Evolutionary conservation across 2,888 invertebrate species (phyloP).

Genomic region (Habroteleia sp.): DNA sequence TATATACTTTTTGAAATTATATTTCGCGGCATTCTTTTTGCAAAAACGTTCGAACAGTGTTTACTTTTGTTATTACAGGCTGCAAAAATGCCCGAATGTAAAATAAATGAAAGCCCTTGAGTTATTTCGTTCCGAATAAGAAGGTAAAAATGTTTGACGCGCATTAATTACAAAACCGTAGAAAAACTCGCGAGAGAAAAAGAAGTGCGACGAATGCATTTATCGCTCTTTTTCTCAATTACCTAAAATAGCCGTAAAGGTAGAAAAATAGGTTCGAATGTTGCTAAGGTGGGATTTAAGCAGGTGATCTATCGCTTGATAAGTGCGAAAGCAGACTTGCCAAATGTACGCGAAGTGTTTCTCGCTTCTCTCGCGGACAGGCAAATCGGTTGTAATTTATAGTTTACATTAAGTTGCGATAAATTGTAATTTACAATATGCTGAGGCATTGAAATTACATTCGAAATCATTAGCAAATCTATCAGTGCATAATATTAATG

Average conservation of each 20-base stretch:
- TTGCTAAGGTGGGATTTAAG: slow-evolving; percentile 45
- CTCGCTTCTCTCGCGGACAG: background rate
- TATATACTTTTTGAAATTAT: no score
- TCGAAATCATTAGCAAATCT: no score
- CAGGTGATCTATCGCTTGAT: slow-evolving; percentile 50
- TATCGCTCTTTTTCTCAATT: slow-evolving; percentile 41
- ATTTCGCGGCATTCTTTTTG: no score
- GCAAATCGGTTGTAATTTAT: background rate
- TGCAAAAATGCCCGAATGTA: slow-evolving; percentile 23
- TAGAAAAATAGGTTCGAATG: slow-evolving; percentile 46
- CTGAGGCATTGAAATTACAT: no score
- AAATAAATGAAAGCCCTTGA: slow-evolving; percentile 17
- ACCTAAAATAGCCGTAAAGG: slow-evolving; percentile 33
- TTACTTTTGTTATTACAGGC: no score
- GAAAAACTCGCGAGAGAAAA: slow-evolving; percentile 4
- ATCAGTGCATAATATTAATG: no score
- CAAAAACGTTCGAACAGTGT: no score
- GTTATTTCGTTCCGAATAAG: slow-evolving; percentile 14
- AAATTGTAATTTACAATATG: no score
- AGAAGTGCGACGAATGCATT: slow-evolving; percentile 15
- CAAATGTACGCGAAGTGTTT: slow-evolving; percentile 30
- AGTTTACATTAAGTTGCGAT: background rate
- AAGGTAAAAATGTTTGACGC: slow-evolving; percentile 15
- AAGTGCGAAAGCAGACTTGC: slow-evolving; percentile 33
- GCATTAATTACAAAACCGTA: slow-evolving; percentile 28